phyloP scores from a whole-genome alignment of 2,888 invertebrate genomes.

The Netelia virgata region DNA sequence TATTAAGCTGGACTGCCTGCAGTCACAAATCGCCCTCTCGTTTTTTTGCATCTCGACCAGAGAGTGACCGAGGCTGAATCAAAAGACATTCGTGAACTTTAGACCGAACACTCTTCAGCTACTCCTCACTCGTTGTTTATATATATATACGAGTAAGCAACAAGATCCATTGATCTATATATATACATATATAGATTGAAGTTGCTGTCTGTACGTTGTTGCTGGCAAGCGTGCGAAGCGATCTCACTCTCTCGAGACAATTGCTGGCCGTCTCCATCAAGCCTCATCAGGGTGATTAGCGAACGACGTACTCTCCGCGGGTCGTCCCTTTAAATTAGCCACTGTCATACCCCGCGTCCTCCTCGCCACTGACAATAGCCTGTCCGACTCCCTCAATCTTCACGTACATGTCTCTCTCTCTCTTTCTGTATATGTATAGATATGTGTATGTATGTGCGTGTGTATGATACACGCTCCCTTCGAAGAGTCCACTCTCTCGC shows the following conservation, averaged over 20 bases:
- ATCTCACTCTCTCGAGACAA: conserved; percentile 78
- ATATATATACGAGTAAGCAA: conserved; percentile 1
- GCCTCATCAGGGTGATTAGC: conserved; percentile 74
- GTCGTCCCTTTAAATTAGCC: conserved; percentile 75
- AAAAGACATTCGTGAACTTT: conserved; percentile 67
- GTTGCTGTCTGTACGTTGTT: conserved; percentile 4
- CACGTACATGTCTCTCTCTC: conserved; percentile 1
- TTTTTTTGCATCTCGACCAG: conserved; percentile 32
- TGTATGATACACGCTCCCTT: not conserved
- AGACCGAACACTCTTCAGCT: conserved; percentile 46
- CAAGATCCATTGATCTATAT: not conserved
- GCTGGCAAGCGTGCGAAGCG: conserved; percentile 77
- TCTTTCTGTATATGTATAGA: not conserved
- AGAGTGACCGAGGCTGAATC: conserved; percentile 43
- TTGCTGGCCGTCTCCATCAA: conserved; percentile 71
- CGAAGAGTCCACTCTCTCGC: conserved; percentile 57
- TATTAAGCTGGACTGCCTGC: conserved; percentile 26
- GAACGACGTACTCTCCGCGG: conserved; percentile 72
- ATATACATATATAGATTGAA: conserved; percentile 17
- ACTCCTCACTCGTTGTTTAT: conserved; percentile 28
- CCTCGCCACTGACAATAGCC: conserved; percentile 39
- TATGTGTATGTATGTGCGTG: conserved; percentile 40
- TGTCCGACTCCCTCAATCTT: conserved; percentile 56
- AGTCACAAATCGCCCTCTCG: conserved; percentile 12
- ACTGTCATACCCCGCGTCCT: conserved; percentile 65